phyloP scores from a whole-genome alignment of 92 coral and sea anemone species.

The Zoanthus sansibaricus region DNA sequence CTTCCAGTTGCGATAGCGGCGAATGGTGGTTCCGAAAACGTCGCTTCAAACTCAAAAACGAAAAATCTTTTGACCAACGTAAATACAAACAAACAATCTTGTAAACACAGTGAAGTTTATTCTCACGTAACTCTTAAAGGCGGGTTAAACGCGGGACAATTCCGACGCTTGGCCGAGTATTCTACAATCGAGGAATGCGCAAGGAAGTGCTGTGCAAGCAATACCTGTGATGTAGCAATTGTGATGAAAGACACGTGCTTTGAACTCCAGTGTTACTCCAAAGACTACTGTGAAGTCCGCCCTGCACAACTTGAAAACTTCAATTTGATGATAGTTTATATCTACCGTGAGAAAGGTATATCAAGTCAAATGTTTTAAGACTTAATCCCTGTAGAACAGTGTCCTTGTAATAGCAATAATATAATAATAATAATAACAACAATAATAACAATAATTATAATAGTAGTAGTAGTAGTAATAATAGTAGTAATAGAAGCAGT shows the following conservation, averaged over 20 bases:
- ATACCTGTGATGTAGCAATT: constrained; percentile 87
- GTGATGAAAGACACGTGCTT: constrained; percentile 91
- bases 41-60: not conserved
- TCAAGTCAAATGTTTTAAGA: not conserved
- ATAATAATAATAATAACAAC: too few species aligned
- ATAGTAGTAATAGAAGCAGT: too few species aligned
- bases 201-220: constrained; percentile 79
- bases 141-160: constrained; percentile 91
- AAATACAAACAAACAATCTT: constrained; percentile 40
- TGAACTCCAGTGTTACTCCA: constrained; percentile 72
- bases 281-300: constrained; percentile 75
- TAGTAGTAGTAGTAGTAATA: too few species aligned
- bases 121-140: constrained; percentile 89
- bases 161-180: constrained; percentile 79
- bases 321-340: constrained; percentile 75
- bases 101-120: constrained; percentile 78
- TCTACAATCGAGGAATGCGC: constrained; percentile 83
- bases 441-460: too few species aligned
- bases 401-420: too few species aligned
- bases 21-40: not conserved
- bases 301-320: constrained; percentile 84
- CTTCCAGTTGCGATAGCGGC: not conserved
- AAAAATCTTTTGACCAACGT: not conserved
- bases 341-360: constrained; percentile 70
- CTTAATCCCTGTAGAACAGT: not conserved